Conservation (phyloP, 2,888 invertebrate genomes). For the Campaea margaritaria region DNA sequence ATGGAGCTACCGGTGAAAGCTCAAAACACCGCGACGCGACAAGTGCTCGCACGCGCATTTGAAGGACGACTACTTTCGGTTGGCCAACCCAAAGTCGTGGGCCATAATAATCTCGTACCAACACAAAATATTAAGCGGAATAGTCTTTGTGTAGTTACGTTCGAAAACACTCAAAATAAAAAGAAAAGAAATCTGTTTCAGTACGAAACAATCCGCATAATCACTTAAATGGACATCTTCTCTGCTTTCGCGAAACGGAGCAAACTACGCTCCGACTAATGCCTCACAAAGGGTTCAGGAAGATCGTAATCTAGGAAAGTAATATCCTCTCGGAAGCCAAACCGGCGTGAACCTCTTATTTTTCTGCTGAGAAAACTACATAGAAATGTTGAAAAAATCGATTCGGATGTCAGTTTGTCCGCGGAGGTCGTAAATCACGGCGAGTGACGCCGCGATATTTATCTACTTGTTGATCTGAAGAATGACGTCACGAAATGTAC, state of each 20-base stretch:
- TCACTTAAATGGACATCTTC: slow-evolving; percentile 20
- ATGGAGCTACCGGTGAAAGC: too few relatives aligned
- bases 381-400: slow-evolving; percentile 56
- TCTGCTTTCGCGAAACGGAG: slow-evolving; percentile 19
- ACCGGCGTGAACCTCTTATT: slow-evolving; percentile 54
- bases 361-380: slow-evolving; percentile 47
- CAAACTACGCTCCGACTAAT: slow-evolving; percentile 42
- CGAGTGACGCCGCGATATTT: slow-evolving; percentile 44
- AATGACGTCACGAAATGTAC: slow-evolving; percentile 16
- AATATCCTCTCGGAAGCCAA: slow-evolving; percentile 69
- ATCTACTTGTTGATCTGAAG: slow-evolving; percentile 62
- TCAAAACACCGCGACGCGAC: too few relatives aligned
- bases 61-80: too few relatives aligned
- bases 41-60: too few relatives aligned
- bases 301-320: slow-evolving; percentile 71
- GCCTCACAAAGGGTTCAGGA: slow-evolving; percentile 50
- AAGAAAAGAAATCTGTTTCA: too few relatives aligned
- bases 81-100: too few relatives aligned
- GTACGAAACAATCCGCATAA: slow-evolving; percentile 25
- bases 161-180: too few relatives aligned
- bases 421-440: slow-evolving; percentile 62
- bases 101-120: too few relatives aligned
- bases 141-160: too few relatives aligned
- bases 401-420: slow-evolving; percentile 51
- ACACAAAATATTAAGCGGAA: too few relatives aligned